Percentiles rank a stretch among this genome's conserved stretches.
Conservation (phyloP, 2,797 vertebrate species). For the Hemibagrus guttatus region DNA sequence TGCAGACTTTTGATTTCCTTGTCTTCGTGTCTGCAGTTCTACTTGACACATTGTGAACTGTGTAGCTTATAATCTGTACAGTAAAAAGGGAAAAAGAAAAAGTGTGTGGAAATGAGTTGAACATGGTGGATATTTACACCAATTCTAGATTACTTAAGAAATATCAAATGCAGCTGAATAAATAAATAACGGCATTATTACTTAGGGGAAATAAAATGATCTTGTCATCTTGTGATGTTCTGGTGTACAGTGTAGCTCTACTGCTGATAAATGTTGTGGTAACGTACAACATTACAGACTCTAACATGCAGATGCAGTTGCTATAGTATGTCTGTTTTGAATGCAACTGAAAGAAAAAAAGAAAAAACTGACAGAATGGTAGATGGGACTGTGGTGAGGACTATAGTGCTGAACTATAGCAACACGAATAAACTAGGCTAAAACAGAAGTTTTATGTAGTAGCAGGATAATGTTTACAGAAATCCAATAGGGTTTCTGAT, state of each 20-base stretch:
- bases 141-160: neutral
- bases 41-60: neutral
- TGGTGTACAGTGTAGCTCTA: neutral
- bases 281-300: neutral
- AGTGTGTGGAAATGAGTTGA: neutral
- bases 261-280: neutral
- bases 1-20: neutral
- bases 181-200: neutral
- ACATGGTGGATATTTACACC: neutral
- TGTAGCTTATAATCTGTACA: neutral
- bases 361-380: neutral
- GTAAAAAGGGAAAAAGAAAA: neutral
- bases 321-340: neutral
- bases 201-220: neutral
- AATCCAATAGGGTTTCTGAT: neutral
- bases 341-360: neutral
- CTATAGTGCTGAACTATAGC: neutral
- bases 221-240: neutral
- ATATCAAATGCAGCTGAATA: too few species aligned
- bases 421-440: neutral
- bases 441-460: neutral
- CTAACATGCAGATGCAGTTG: neutral
- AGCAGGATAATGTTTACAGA: neutral
- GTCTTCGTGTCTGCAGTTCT: neutral
- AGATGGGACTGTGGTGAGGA: neutral